Percentiles rank a stretch among this genome's conserved stretches.
These are phyloP conservation scores for Puntigrus tetrazona DNA, from an alignment of 2,113 vertebrate genomes.

Conservation along the genomic window DNA sequence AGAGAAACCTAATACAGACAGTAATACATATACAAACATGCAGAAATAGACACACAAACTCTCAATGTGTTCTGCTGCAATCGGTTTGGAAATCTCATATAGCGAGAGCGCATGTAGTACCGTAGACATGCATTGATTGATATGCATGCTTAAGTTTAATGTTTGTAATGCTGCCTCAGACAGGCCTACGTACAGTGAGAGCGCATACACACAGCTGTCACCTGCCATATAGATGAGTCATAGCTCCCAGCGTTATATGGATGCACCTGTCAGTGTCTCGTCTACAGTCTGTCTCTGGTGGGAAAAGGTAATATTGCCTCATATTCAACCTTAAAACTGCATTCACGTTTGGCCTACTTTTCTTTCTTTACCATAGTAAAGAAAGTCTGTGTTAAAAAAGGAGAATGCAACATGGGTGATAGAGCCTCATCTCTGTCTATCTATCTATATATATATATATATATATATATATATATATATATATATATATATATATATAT, in stretches of 20 bases:
- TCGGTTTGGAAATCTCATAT: not conserved
- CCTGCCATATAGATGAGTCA: constrained; percentile 43
- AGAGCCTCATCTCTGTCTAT: too few relatives aligned
- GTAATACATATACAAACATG: constrained; percentile 16
- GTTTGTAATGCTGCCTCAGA: not conserved
- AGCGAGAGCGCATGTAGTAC: too few relatives aligned
- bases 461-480: too few relatives aligned
- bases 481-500: too few relatives aligned
- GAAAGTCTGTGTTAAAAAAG: not conserved
- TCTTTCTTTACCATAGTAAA: not conserved
- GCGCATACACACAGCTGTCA: constrained; percentile 31
- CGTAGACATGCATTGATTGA: not conserved
- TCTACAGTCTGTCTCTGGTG: constrained; percentile 31
- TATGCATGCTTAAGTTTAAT: not conserved
- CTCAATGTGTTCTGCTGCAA: not conserved
- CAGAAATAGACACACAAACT: constrained; percentile 8
- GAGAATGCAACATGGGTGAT: too few relatives aligned
- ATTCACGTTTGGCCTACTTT: not conserved
- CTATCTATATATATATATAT: too few relatives aligned
- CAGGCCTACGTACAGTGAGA: not conserved
- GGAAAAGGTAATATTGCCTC: constrained; percentile 16
- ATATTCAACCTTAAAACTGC: not conserved
- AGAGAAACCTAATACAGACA: constrained; percentile 19
- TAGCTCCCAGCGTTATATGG: constrained; percentile 33
- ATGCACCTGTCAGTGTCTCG: constrained; percentile 45